Percentiles rank a stretch among this genome's conserved stretches.
These are phyloP conservation scores for Halichoerus grypus DNA, from an alignment of 2,113 vertebrate species.

Conservation along the genomic window DNA sequence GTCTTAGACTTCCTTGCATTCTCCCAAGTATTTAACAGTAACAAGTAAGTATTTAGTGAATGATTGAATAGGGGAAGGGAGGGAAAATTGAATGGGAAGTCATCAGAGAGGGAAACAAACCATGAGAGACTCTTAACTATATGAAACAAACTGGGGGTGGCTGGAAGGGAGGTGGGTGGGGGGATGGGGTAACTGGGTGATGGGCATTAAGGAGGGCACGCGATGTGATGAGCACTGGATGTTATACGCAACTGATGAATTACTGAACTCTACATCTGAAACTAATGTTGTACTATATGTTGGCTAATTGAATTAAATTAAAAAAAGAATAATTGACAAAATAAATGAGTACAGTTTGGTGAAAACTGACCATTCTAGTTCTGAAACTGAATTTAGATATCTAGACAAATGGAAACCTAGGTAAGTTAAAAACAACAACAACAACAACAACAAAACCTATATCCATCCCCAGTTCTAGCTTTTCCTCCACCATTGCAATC, in stretches of 20 bases:
- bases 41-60: background rate
- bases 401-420: background rate
- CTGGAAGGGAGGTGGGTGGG: too few relatives aligned
- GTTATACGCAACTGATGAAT: too few relatives aligned
- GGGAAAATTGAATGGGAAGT: too few relatives aligned
- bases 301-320: too few relatives aligned
- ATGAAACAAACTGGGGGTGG: too few relatives aligned
- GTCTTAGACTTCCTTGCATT: background rate
- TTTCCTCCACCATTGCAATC: background rate
- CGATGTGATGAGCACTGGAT: too few relatives aligned
- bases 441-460: background rate
- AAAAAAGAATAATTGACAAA: background rate
- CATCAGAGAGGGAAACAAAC: too few relatives aligned
- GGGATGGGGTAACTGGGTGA: too few relatives aligned
- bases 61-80: background rate
- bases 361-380: background rate
- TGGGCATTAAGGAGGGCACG: too few relatives aligned
- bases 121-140: too few relatives aligned
- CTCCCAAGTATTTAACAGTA: background rate
- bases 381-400: background rate
- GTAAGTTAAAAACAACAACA: background rate
- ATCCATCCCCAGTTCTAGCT: background rate
- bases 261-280: background rate
- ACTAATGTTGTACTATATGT: too few relatives aligned
- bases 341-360: background rate